Base-by-base conservation (phyloP, 1,140 invertebrate genomes). In the Chlorops oryzae region DNA sequence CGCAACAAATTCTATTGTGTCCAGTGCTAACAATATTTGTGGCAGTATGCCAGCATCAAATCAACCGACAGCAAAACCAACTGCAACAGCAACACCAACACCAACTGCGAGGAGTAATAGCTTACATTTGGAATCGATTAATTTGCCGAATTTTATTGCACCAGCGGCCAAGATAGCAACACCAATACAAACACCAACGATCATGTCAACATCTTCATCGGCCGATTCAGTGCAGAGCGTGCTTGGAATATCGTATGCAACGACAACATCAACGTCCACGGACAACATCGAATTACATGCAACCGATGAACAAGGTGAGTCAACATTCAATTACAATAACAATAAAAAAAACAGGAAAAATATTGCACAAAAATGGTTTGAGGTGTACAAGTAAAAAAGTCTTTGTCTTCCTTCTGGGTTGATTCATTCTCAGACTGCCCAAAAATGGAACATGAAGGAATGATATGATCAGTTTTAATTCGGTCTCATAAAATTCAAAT, bases 221-320 rank as follows among this genome's bases (percentile, higher is more conserved):
- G 54, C 62, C 35, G 65, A 69, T 62, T 69, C 65, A 38, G 61
- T 69, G 46, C 59, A 65, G 56, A 69, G 65, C 61, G 65, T 62
- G 59, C 68, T 69, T 45, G 61, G 65, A 58, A n/a, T n/a, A n/a
- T n/a, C n/a, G 62, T 64, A 48, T 50, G 52, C 55, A 63, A 64
- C 48, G 58, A 52, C n/a, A 28, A 34, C 47, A 54, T 32, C 47
- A 46, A 12, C 39, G 51, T 49, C 41, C 54, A 37, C n/a, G 24
- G n/a, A n/a, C n/a, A n/a, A n/a, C n/a, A n/a, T n/a, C n/a, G n/a
- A n/a, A n/a, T n/a, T n/a, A n/a, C n/a, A n/a, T n/a, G n/a, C n/a
- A n/a, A n/a, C n/a, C n/a, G n/a, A n/a, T n/a, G n/a, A n/a, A n/a
- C n/a, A n/a, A n/a, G n/a, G n/a, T n/a, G n/a, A n/a, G n/a, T n/a